These are phyloP conservation scores for Oreochromis spilurus DNA, from an alignment of 2,113 vertebrate genomes.

Conservation along the genomic window DNA sequence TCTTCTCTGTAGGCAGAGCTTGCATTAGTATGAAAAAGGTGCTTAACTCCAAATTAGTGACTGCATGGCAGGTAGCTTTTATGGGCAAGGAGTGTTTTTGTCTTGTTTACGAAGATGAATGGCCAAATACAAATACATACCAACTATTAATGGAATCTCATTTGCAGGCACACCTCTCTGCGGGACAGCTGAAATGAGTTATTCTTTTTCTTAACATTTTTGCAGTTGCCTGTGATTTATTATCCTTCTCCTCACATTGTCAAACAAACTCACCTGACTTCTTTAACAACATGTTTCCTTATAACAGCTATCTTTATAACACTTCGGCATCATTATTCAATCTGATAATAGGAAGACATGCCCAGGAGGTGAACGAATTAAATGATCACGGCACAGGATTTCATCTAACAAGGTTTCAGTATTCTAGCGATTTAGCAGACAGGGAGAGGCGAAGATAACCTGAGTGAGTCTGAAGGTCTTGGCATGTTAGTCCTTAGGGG, in stretches of 20 bases:
- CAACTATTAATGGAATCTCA: neutral
- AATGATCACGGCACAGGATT: neutral
- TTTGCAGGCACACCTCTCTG: neutral
- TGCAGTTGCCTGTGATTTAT: neutral
- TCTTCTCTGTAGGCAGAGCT: neutral
- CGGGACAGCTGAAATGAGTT: neutral
- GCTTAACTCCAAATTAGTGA: conserved; percentile 20
- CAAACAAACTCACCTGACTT: neutral
- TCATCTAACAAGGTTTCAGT: neutral
- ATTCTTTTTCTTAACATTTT: neutral
- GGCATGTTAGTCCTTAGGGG: neutral
- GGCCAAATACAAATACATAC: neutral
- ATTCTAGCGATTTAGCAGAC: neutral
- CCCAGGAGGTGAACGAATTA: neutral
- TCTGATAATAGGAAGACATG: neutral
- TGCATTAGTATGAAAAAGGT: neutral
- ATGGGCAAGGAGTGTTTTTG: conserved; percentile 8
- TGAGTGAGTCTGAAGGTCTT: neutral
- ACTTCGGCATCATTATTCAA: neutral
- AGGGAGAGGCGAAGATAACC: neutral
- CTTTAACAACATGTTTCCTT: neutral
- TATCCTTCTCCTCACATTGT: neutral
- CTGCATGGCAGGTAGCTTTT: conserved; percentile 1
- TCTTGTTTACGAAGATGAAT: conserved; percentile 28
- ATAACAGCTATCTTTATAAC: neutral